These are phyloP conservation scores for Poeciliopsis infans DNA, from an alignment of 2,797 vertebrate species.

Conservation along the genomic window DNA sequence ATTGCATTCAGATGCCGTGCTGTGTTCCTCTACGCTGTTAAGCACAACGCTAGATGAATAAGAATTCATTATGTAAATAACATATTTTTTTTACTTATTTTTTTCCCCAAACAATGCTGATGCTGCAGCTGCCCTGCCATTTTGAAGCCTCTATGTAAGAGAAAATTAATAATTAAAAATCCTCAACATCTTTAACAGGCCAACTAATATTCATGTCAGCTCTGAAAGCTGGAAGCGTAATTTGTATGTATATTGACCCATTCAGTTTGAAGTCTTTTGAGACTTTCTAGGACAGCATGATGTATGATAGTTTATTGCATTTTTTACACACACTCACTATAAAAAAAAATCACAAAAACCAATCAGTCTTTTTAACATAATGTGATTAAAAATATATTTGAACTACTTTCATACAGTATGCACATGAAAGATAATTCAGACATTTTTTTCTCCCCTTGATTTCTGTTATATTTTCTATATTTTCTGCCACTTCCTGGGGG, in stretches of 20 bases:
- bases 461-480: neutral
- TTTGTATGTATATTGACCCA: constrained; percentile 39
- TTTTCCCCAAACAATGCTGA: constrained; percentile 29
- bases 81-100: constrained; percentile 4
- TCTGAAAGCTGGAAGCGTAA: constrained; percentile 47
- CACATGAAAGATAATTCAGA: neutral
- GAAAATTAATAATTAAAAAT: constrained; percentile 43
- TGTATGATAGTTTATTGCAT: constrained; percentile 39
- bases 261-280: constrained; percentile 37
- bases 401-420: neutral
- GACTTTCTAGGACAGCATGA: constrained; percentile 14
- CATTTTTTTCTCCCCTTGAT: neutral
- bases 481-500: neutral
- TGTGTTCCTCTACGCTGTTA: constrained; percentile 11
- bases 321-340: constrained; percentile 2
- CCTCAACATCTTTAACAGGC: constrained; percentile 44
- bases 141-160: constrained; percentile 30
- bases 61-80: constrained; percentile 31
- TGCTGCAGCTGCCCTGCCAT: constrained; percentile 13
- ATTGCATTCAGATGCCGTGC: constrained; percentile 5
- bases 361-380: neutral
- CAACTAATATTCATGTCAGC: constrained; percentile 46
- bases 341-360: neutral
- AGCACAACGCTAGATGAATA: constrained; percentile 32
- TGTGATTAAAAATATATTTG: neutral